A percentile compares a stretch with the other conserved stretches of the same genome.
Conservation (phyloP, 2,797 vertebrate genomes). For the Simalia tracyae region DNA sequence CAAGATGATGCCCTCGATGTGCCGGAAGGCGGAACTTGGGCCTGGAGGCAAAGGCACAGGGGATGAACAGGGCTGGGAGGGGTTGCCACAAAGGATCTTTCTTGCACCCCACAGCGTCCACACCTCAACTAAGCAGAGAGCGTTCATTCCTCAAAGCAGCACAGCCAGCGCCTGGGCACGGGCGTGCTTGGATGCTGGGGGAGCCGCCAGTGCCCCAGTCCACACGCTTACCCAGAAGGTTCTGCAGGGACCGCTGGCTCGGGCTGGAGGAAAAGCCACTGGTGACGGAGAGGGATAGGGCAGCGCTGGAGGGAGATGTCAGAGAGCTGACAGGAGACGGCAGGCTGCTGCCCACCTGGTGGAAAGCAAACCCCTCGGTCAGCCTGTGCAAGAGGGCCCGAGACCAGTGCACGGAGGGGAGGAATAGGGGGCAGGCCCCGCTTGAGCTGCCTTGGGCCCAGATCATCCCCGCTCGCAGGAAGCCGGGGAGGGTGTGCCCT, state of each 20-base stretch:
- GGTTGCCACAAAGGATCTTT: neutral
- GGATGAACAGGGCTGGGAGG: neutral
- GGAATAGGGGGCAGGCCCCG: neutral
- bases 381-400: neutral
- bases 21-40: constrained; percentile 90
- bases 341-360: constrained; percentile 70
- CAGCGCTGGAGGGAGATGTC: constrained; percentile 78
- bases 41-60: constrained; percentile 67
- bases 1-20: constrained; percentile 83
- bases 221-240: constrained; percentile 81
- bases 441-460: neutral
- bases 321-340: constrained; percentile 84
- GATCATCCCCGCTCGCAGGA: neutral
- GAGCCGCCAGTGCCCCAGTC: neutral
- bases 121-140: neutral
- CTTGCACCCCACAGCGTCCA: neutral
- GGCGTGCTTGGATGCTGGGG: neutral
- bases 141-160: neutral
- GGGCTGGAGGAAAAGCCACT: constrained; percentile 87
- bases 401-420: neutral
- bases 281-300: constrained; percentile 83
- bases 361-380: neutral
- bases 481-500: neutral
- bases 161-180: too few species aligned
- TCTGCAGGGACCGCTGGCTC: constrained; percentile 85